Percentiles rank a stretch among this genome's conserved stretches.
Conservation (phyloP, 2,888 invertebrate genomes). For the Zonitis immaculata region DNA sequence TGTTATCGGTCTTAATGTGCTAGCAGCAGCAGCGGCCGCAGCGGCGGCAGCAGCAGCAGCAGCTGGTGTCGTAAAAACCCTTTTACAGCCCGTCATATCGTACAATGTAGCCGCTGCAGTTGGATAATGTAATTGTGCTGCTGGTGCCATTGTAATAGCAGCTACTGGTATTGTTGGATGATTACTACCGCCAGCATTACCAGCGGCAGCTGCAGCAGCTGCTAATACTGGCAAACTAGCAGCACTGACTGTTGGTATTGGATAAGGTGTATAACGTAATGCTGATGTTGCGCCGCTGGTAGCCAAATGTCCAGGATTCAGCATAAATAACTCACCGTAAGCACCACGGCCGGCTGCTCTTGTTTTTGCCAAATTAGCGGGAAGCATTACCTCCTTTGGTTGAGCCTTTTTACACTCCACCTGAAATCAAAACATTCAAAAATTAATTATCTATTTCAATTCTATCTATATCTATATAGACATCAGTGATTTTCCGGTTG, state of each 20-base stretch:
- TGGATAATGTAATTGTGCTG: slow-evolving; percentile 42
- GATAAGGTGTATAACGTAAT: slow-evolving; percentile 62
- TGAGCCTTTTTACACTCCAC: slow-evolving; percentile 99
- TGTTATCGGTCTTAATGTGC: slow-evolving; percentile 45
- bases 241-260: slow-evolving; percentile 42
- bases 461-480: too few species aligned
- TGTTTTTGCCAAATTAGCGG: slow-evolving; percentile 92
- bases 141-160: slow-evolving; percentile 44
- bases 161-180: slow-evolving; percentile 40
- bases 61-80: slow-evolving; percentile 51
- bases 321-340: slow-evolving; percentile 96
- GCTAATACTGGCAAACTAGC: slow-evolving; percentile 30
- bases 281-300: slow-evolving; percentile 50
- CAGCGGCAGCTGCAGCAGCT: slow-evolving; percentile 24
- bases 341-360: slow-evolving; percentile 92
- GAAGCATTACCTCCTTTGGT: slow-evolving; percentile 99
- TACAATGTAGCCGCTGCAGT: slow-evolving; percentile 45
- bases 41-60: background rate
- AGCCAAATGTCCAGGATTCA: slow-evolving; percentile 58
- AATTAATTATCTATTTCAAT: background rate
- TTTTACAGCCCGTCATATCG: slow-evolving; percentile 53
- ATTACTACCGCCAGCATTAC: slow-evolving; percentile 18
- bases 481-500: slow-evolving; percentile 4
- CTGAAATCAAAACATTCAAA: slow-evolving; percentile 54
- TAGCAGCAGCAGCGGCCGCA: slow-evolving; percentile 39